phyloP scores from a whole-genome alignment of 2,888 invertebrate species.

The Melanostoma scalare region DNA sequence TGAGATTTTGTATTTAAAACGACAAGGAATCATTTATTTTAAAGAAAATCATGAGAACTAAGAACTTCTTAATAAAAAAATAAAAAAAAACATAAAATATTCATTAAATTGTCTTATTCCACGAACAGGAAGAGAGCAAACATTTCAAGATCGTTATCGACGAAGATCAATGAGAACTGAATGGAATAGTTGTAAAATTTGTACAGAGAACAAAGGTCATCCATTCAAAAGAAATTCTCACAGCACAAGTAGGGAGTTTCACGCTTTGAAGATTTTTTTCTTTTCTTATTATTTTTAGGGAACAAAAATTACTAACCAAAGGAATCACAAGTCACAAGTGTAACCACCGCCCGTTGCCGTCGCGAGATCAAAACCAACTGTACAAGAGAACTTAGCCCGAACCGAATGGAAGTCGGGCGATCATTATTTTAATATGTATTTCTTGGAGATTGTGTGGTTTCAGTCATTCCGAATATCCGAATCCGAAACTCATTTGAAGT shows the following conservation, averaged over 20 bases:
- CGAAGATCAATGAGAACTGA: slow-evolving; percentile 12
- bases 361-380: slow-evolving; percentile 71
- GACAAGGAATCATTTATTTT: background rate
- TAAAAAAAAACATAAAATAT: too few species aligned
- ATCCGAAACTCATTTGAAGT: slow-evolving; percentile 15
- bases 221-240: slow-evolving; percentile 13
- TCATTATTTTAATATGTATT: slow-evolving; percentile 53
- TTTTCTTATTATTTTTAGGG: background rate
- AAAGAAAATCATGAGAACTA: too few species aligned
- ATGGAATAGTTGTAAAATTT: slow-evolving; percentile 6
- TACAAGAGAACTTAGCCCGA: slow-evolving; percentile 58
- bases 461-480: slow-evolving; percentile 38
- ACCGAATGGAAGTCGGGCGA: slow-evolving; percentile 68
- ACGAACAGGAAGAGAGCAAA: slow-evolving; percentile 3
- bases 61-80: too few species aligned
- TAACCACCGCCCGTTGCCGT: slow-evolving; percentile 64
- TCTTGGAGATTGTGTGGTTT: slow-evolving; percentile 44
- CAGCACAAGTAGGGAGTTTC: background rate
- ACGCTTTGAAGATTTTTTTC: slow-evolving; percentile 12
- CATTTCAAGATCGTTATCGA: slow-evolving; percentile 58
- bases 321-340: slow-evolving; percentile 54
- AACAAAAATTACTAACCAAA: slow-evolving; percentile 49
- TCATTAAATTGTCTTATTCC: slow-evolving; percentile 3
- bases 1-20: background rate
- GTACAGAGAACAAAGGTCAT: slow-evolving; percentile 14